phyloP scores from a whole-genome alignment of 2,797 vertebrate species.

The Eutrigla gurnardus region DNA sequence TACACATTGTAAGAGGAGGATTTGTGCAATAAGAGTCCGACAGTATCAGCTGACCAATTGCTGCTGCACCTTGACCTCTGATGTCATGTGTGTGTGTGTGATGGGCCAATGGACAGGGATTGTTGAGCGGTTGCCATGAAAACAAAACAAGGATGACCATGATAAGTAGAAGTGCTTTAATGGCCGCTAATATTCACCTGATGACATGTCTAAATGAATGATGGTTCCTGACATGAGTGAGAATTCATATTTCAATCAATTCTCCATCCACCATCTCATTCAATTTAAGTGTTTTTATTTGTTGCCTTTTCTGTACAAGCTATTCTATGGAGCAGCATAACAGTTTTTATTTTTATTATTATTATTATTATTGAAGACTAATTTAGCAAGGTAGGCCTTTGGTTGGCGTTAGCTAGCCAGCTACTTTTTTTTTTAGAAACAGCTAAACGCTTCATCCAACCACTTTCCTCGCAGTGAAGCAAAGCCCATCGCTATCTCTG shows the following conservation, averaged over 20 bases:
- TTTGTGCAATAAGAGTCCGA: slow-evolving; percentile 18
- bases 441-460: too few species aligned
- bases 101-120: slow-evolving; percentile 8
- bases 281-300: background rate
- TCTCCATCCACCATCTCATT: background rate
- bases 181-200: background rate
- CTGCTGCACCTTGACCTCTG: slow-evolving; percentile 48
- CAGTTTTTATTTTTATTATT: fast-evolving
- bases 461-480: too few species aligned
- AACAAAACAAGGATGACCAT: slow-evolving; percentile 43
- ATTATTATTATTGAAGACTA: too few species aligned
- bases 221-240: background rate
- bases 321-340: background rate
- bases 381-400: too few species aligned
- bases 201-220: background rate
- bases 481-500: too few species aligned
- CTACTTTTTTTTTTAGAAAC: too few species aligned
- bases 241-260: too few species aligned
- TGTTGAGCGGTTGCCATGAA: slow-evolving; percentile 37
- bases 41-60: slow-evolving; percentile 38
- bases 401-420: too few species aligned
- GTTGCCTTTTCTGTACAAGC: background rate
- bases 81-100: slow-evolving; percentile 16
- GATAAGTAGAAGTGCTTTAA: background rate
- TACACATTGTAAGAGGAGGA: slow-evolving; percentile 47